These are phyloP conservation scores for Ceraclea dissimilis DNA, from an alignment of 2,888 invertebrate genomes.

Conservation along the genomic window DNA sequence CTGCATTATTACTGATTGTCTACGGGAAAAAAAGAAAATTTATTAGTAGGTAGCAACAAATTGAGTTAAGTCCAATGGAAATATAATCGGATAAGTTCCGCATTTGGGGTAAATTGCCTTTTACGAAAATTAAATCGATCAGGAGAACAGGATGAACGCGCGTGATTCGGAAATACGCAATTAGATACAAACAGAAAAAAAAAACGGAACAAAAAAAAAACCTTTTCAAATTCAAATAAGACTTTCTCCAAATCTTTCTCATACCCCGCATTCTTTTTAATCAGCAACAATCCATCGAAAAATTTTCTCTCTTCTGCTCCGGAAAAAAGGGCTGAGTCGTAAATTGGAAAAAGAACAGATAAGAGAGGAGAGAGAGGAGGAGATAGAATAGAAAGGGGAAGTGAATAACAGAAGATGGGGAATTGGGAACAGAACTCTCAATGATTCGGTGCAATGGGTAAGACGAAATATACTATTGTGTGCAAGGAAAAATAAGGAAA, in stretches of 20 bases:
- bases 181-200: background rate
- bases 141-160: background rate
- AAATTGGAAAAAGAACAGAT: conserved; percentile 26
- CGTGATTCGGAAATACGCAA: conserved; percentile 2
- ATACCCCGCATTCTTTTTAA: conserved; percentile 20
- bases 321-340: conserved; percentile 26
- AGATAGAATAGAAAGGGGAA: background rate
- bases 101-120: conserved; percentile 2
- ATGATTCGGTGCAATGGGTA: conserved; percentile 26
- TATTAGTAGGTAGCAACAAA: too few relatives aligned
- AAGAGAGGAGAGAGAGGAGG: conserved; percentile 16
- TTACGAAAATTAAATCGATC: conserved; percentile 2
- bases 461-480: background rate
- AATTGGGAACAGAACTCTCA: conserved; percentile 17
- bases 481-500: background rate
- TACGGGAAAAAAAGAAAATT: too few relatives aligned
- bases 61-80: too few relatives aligned
- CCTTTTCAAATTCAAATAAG: conserved; percentile 26
- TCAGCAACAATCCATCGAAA: conserved; percentile 25
- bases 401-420: conserved; percentile 8
- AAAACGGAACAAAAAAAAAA: conserved; percentile 19
- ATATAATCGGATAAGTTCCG: background rate
- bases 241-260: conserved; percentile 11
- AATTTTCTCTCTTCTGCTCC: conserved; percentile 6
- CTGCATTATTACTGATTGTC: too few relatives aligned